A percentile compares a stretch with the other conserved stretches of the same genome.
These are phyloP conservation scores for Clostera curtula DNA, from an alignment of 2,888 invertebrate genomes.

Conservation along the genomic window DNA sequence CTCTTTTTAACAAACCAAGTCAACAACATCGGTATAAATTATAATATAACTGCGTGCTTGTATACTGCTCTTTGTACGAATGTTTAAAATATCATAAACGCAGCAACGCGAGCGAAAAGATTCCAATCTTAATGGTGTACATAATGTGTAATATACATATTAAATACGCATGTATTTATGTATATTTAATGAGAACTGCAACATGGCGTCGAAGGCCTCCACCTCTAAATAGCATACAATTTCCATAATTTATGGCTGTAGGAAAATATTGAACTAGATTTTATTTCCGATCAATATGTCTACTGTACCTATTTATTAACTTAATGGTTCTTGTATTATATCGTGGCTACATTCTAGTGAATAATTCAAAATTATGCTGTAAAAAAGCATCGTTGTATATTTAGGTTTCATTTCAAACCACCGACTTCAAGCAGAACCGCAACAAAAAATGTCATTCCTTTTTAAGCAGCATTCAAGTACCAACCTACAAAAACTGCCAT, in stretches of 20 bases:
- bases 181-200: conserved; percentile 16
- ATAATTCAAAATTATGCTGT: no score
- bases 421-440: no score
- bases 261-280: no score
- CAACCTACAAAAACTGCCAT: background rate
- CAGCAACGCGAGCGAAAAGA: conserved; percentile 28
- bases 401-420: no score
- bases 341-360: no score
- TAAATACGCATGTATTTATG: conserved; percentile 16
- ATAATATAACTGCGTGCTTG: conserved; percentile 23
- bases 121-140: conserved; percentile 38
- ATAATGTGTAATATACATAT: conserved; percentile 22
- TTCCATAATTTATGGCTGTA: no score
- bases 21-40: conserved; percentile 21
- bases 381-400: no score
- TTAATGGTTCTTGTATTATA: no score
- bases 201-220: conserved; percentile 13
- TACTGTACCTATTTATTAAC: no score
- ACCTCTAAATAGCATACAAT: conserved; percentile 1
- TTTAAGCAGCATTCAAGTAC: no score
- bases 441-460: no score
- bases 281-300: no score
- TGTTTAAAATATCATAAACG: conserved; percentile 16
- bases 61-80: conserved; percentile 16
- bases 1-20: conserved; percentile 18